Base-by-base conservation (phyloP, 2,888 invertebrate species). In the Cremastinae sp. region DNA sequence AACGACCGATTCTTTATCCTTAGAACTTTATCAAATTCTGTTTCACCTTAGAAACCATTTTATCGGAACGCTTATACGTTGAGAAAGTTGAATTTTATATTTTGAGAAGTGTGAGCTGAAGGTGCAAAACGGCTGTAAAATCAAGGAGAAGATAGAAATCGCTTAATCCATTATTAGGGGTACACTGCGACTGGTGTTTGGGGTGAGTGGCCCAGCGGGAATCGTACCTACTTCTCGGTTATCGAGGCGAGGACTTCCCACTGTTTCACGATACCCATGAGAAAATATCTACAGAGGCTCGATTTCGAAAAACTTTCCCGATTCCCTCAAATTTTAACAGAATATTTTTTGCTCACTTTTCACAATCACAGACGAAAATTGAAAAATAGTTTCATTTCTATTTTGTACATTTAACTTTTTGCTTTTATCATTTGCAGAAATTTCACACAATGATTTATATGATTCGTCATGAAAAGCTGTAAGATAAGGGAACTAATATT, bases 91-190 rank as follows among this genome's bases (percentile, higher is more conserved):
- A 43, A 43, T 59, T 18, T 18, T 39, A 12, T 37, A 10, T 10
- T 49, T 61, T 16, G 1, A 20, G 62, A 16, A 7, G 51, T 18
- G 12, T 16, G 20, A 7, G n/a, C 3, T 39, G 51, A n/a, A 41
- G 14, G 20, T 43, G 8, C 20, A 14, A 56, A 10, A 69, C 51
- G 70, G 41, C 74, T 78, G 74, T 79, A 81, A 82, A 81, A 79
- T 78, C 75, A 74, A 65, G 56, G 61, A 70, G 16, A 18, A 55
- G 59, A 61, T 18, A 64, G 61, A 59, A 65, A 79, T 64, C 79
- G 66, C 81, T 83, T 83, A 83, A 84, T 83, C 81, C 80, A 79
- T 80, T 83, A 82, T 81, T 75, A 82, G 47, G 43, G 47, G 64
- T 65, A 53, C 51, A 68, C 78, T 75, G n/a, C n/a, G 64, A 78